Evolutionary conservation across 2,797 vertebrate species (phyloP), one percentile per base, ranked within the genome.

Genomic region (Anguilla obscura): DNA sequence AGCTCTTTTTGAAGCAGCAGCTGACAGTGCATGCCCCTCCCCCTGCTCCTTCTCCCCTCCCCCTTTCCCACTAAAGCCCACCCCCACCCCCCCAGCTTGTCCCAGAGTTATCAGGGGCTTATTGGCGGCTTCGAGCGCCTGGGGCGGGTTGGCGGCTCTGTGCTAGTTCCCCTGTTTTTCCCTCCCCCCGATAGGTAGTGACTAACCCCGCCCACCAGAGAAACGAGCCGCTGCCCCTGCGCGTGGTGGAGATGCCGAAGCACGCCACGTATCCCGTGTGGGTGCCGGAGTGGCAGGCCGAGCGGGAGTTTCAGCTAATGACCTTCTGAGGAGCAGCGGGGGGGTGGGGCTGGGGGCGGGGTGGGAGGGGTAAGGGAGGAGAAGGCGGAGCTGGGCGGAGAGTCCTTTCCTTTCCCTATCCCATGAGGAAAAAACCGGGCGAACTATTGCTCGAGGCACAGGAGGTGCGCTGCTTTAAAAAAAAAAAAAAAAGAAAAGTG

Each of bases 231-330:
- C 96, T 96, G 93, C 96, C 95, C 88, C 90, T 96, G 94, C 95
- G 96, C 92, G 92, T 96, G 93, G 96, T 94, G 96, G 96, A 97
- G 95, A 94, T 95, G 87, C 96, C 95, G 95, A 97, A 96, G 95
- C 96, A 97, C 92, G 96, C 96, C 94, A 97, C 96, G 93, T 97
- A 96, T 94, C 96, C 96, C n/a, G 96, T 97, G 93, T 97, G 96
- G 96, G 95, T 97, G 94, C 95, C 96, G 86, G 96, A 97, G 91
- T 97, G 96, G 96, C 96, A 96, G 92, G 95, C 95, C 92, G 96
- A 96, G 93, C 95, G 95, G 94, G 96, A 96, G 94, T 97, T 97
- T 96, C 96, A 97, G 94, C 96, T 96, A 94, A 96, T 97, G 96
- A 97, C 96, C 95, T 97, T 96, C 96, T 96, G 96, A 96, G 94